These are phyloP conservation scores for Philopedon plagiatum DNA, from an alignment of 2,888 invertebrate genomes.

Conservation along the genomic window DNA sequence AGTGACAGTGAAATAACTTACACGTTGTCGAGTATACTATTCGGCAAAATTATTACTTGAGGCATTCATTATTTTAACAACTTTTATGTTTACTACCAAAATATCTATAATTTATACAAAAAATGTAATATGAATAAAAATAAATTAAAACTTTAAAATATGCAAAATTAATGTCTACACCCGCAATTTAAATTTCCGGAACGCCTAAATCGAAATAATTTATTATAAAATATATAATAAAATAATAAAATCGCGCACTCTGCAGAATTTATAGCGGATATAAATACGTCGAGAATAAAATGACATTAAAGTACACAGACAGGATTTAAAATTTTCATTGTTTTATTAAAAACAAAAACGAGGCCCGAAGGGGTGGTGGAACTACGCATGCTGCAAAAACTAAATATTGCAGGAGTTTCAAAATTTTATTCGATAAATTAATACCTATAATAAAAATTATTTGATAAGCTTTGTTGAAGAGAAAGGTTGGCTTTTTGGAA, in stretches of 20 bases:
- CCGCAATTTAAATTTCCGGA: background rate
- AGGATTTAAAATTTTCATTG: background rate
- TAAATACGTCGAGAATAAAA: slow-evolving; percentile 5
- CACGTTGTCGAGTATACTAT: too few relatives aligned
- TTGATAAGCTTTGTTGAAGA: too few relatives aligned
- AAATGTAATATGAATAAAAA: background rate
- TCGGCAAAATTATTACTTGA: too few relatives aligned
- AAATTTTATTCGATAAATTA: too few relatives aligned
- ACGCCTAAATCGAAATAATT: slow-evolving; percentile 7
- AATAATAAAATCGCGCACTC: slow-evolving; percentile 12
- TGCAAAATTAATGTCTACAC: background rate
- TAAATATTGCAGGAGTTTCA: background rate
- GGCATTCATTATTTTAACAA: too few relatives aligned
- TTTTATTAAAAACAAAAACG: slow-evolving; percentile 4
- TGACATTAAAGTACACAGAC: background rate
- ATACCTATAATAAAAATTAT: too few relatives aligned
- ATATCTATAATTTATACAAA: background rate
- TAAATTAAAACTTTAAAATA: background rate
- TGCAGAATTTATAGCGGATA: slow-evolving; percentile 8
- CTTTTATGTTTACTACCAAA: too few relatives aligned
- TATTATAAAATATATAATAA: slow-evolving; percentile 21
- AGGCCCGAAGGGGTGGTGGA: background rate
- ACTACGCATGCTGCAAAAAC: too few relatives aligned
- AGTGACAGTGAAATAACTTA: too few relatives aligned
- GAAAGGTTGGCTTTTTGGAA: too few relatives aligned